phyloP scores from a whole-genome alignment of 2,113 vertebrate species.

The Trochalopteron elliotii region DNA sequence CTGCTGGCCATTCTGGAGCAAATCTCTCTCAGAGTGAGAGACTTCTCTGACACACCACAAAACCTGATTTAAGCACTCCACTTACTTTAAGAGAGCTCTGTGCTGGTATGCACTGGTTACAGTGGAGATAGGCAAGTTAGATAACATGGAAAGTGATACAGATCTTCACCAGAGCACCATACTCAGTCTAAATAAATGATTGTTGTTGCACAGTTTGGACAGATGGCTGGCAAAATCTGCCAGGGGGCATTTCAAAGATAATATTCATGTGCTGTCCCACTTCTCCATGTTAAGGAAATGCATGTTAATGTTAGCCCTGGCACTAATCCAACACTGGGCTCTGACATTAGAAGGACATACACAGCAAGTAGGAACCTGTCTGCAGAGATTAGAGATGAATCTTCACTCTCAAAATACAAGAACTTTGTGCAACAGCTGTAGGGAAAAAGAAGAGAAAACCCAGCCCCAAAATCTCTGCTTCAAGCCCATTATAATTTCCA shows the following conservation, averaged over 20 bases:
- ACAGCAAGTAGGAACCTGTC: neutral
- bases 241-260: neutral
- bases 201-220: neutral
- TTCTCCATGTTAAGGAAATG: neutral
- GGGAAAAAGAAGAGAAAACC: neutral
- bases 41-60: neutral
- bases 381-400: neutral
- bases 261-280: neutral
- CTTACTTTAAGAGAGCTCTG: neutral
- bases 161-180: neutral
- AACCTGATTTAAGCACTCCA: neutral
- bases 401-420: neutral
- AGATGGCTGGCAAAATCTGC: neutral
- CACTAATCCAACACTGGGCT: neutral
- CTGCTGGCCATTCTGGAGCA: neutral
- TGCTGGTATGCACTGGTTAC: neutral
- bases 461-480: neutral
- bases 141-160: neutral
- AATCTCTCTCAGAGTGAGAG: neutral
- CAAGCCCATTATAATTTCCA: neutral
- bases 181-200: neutral
- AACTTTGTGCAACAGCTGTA: neutral
- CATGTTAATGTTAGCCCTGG: neutral
- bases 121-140: neutral
- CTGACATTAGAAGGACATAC: neutral